Percentiles rank a stretch among this genome's conserved stretches.
These are phyloP conservation scores for Drosophila aff. DNA, from an alignment of 1,140 invertebrate species.

Conservation along the genomic window DNA sequence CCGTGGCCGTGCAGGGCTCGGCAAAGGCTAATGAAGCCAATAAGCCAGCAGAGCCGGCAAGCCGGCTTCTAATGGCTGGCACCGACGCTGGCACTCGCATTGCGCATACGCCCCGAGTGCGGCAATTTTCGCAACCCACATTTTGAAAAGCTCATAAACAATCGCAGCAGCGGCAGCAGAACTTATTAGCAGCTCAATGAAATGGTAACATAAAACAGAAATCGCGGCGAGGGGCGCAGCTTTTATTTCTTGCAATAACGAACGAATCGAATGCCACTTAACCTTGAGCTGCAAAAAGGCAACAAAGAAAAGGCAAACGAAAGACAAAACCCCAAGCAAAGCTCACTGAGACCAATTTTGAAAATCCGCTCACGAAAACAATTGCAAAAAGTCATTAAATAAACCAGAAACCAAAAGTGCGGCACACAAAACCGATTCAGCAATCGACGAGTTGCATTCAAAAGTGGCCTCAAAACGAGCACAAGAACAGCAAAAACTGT, in stretches of 20 bases:
- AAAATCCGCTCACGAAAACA: constrained; percentile 83
- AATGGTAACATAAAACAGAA: constrained; percentile 64
- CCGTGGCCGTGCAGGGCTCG: constrained; percentile 18
- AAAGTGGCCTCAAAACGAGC: constrained; percentile 58
- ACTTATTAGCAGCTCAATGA: constrained; percentile 75
- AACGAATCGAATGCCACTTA: constrained; percentile 74
- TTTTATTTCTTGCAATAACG: constrained; percentile 77
- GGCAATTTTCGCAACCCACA: constrained; percentile 66
- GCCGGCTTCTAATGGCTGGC: constrained; percentile 25
- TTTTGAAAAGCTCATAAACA: constrained; percentile 68
- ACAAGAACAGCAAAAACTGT: constrained; percentile 20
- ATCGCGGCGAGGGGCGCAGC: constrained; percentile 40
- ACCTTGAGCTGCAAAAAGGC: constrained; percentile 69
- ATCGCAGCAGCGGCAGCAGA: constrained; percentile 46
- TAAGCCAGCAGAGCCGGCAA: constrained; percentile 6
- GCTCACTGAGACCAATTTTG: constrained; percentile 74
- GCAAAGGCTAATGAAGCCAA: constrained; percentile 32
- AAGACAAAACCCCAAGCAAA: constrained; percentile 36
- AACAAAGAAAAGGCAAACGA: constrained; percentile 24
- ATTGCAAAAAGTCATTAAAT: constrained; percentile 82
- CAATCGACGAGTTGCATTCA: constrained; percentile 70
- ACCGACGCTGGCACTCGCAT: not conserved
- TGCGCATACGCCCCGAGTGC: constrained; percentile 47
- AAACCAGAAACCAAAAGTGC: constrained; percentile 79
- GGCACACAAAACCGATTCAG: constrained; percentile 50